These are phyloP conservation scores for Oedothorax gibbosus DNA, from an alignment of 1,140 invertebrate species.

Conservation along the genomic window DNA sequence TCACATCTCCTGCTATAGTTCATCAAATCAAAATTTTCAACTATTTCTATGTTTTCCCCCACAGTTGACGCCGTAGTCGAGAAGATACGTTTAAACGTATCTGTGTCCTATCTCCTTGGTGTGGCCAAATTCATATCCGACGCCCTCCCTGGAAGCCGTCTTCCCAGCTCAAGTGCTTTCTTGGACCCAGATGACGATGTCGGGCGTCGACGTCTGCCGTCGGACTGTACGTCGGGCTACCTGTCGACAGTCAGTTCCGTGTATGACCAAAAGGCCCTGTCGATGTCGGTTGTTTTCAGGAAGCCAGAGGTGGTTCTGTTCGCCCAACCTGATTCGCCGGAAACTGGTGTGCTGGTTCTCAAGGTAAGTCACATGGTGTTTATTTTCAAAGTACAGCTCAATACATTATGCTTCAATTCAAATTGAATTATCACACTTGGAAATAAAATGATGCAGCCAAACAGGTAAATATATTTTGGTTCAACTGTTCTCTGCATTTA, in stretches of 20 bases:
- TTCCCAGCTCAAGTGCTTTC: conserved; percentile 45
- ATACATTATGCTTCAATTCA: no score
- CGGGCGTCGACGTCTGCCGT: conserved; percentile 63
- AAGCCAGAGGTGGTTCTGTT: conserved; percentile 84
- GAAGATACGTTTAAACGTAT: conserved; percentile 78
- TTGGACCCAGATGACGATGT: conserved; percentile 23
- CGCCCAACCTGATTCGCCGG: conserved; percentile 76
- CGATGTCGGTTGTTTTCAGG: conserved; percentile 78
- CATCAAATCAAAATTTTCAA: no score
- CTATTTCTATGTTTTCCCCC: conserved; percentile 53
- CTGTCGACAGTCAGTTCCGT: conserved; percentile 70
- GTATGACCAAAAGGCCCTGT: conserved; percentile 70
- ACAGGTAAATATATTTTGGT: no score
- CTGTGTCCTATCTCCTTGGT: conserved; percentile 78
- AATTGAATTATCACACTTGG: no score
- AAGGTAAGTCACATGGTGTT: conserved; percentile 65
- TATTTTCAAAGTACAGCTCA: background rate
- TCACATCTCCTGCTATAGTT: no score
- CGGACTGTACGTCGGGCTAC: conserved; percentile 74
- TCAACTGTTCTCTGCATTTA: no score
- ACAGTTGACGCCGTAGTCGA: conserved; percentile 79
- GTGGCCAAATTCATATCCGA: conserved; percentile 78
- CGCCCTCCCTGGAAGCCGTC: conserved; percentile 71
- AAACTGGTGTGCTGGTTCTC: conserved; percentile 79
- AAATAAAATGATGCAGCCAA: no score